Evolutionary conservation across 2,797 vertebrate species (phyloP), one percentile per base, ranked within the genome.

Genomic region (Alouatta caraya): DNA sequence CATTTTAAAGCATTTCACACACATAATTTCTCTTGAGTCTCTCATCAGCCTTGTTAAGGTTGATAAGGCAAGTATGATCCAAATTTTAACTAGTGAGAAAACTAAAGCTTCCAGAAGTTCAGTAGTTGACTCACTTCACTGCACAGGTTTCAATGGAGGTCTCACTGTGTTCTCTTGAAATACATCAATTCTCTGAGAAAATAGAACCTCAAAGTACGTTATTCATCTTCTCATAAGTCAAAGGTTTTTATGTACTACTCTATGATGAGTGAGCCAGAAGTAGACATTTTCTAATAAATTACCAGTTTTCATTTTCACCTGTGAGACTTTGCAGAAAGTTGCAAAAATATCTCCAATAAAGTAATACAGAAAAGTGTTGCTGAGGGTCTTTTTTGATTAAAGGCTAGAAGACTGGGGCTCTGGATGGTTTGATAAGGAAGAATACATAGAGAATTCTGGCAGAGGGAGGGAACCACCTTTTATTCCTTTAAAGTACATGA

Each of bases 1-100:
- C 87, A 92, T 73, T 95, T 96, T 95, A 88, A 97, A 97, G 46
- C 50, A 85, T 88, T 94, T 96, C 78, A 39, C 15, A 72, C 61
- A 95, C 50, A 39, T 64, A n/a, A 82, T 87, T 96, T 95, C 88
- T 90, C 90, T 52, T 90, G 78, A 52, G 52, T 95, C n/a, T 84
- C 21, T 73, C 93, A 82, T 96, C 59, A 73, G 8, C 80, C 75
- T 92, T 81, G 22, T 78, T 95, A 94, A 87, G 28, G 72, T 61
- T 73, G 37, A 88, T 81, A 75, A 97, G 26, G 75, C 55, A 84
- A 93, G n/a, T 83, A 83, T 92, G 79, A 90, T 44, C 70, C 70
- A 93, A 2, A 81, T 96, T 93, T 95, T 94, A 95, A 84, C 30
- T 94, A 33, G 73, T 17, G 15, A 82, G 55, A 73, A 90, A 87